phyloP scores from a whole-genome alignment of 1,140 invertebrate genomes.

The Pogonognathellus flavescens region DNA sequence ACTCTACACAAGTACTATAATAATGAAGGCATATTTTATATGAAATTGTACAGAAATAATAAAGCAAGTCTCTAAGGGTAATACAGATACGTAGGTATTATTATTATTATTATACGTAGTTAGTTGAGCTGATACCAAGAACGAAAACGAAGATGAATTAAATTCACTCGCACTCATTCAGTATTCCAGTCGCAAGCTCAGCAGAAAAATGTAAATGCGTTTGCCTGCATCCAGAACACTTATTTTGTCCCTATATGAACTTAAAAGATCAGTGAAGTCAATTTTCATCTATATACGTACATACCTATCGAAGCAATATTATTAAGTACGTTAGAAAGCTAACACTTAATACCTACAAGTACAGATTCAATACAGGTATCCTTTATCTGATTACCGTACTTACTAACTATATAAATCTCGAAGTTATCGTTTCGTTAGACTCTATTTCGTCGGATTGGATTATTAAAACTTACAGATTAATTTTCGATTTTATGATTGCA shows the following conservation, averaged over 20 bases:
- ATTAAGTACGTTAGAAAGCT: too few species aligned
- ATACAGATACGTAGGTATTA: conserved; percentile 1
- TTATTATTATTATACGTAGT: background rate
- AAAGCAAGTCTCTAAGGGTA: background rate
- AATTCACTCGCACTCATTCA: conserved; percentile 29
- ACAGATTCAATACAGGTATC: too few species aligned
- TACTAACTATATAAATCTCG: too few species aligned
- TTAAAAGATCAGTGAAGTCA: conserved; percentile 14
- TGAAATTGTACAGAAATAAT: background rate
- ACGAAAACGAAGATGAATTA: conserved; percentile 30
- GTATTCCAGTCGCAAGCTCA: conserved; percentile 35
- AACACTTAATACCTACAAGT: too few species aligned
- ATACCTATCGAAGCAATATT: too few species aligned
- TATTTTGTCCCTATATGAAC: conserved; percentile 33
- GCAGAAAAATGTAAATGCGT: conserved; percentile 43
- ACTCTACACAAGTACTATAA: too few species aligned
- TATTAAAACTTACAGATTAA: conserved; percentile 56
- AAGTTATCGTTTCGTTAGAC: background rate
- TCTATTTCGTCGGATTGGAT: background rate
- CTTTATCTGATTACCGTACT: too few species aligned
- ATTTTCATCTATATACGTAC: background rate
- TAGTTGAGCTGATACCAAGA: background rate
- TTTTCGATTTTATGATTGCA: conserved; percentile 57
- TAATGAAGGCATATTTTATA: background rate
- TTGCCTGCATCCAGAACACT: conserved; percentile 37